A percentile compares a stretch with the other conserved stretches of the same genome.
Conservation (phyloP, 1,140 invertebrate species). For the Papilio polytes region DNA sequence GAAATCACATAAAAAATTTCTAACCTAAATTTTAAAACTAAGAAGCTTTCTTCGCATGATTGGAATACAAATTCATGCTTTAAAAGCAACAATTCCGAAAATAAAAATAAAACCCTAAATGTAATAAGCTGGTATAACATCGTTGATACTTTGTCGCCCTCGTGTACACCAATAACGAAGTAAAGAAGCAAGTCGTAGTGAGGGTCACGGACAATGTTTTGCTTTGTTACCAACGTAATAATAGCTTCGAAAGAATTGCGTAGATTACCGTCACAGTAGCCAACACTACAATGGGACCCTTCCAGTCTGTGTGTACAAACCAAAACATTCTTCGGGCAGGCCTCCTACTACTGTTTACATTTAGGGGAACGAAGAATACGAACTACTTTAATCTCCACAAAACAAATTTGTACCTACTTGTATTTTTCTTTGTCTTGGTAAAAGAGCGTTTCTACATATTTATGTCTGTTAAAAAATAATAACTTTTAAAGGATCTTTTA, state of each 20-base stretch:
- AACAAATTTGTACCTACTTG: constrained; percentile 9
- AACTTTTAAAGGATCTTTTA: not conserved
- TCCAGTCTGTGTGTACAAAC: constrained; percentile 52
- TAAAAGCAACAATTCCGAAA: not conserved
- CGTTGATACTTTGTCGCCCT: constrained; percentile 2
- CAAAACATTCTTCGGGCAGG: constrained; percentile 38
- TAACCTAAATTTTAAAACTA: not conserved
- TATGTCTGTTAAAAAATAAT: not conserved
- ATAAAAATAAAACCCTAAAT: not conserved
- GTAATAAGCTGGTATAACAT: constrained; percentile 5
- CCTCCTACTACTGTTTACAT: constrained; percentile 19
- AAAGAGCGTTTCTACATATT: not conserved
- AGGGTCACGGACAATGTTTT: constrained; percentile 58
- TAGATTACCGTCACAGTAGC: constrained; percentile 64
- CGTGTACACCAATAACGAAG: constrained; percentile 40
- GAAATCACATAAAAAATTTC: not conserved
- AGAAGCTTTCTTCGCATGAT: not conserved
- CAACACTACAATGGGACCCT: constrained; percentile 62
- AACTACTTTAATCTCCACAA: constrained; percentile 24
- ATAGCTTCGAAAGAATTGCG: constrained; percentile 62
- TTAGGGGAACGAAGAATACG: constrained; percentile 25
- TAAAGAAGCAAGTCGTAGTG: constrained; percentile 55
- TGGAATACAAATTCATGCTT: not conserved
- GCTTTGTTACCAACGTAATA: constrained; percentile 71
- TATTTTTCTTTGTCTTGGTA: constrained; percentile 4